Evolutionary conservation across 2,888 invertebrate genomes (phyloP).

Genomic region (Standfussiana lucernea): DNA sequence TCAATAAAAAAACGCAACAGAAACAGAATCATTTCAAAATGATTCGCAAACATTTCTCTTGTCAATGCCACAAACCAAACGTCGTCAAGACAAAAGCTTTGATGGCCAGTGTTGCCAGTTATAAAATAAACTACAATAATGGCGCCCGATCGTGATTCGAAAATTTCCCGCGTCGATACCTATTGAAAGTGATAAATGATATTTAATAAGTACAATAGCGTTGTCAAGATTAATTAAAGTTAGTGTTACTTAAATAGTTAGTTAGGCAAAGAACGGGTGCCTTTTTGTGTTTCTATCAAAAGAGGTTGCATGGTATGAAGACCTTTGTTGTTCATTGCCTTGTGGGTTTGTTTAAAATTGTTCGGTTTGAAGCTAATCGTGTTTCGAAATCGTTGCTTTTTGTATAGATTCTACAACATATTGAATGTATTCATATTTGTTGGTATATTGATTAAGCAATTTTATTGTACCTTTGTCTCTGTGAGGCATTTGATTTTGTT

Average conservation of each 20-base stretch:
- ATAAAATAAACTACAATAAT: constrained; percentile 73
- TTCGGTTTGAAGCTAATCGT: constrained; percentile 59
- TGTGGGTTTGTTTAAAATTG: constrained; percentile 68
- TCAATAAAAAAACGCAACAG: constrained; percentile 39
- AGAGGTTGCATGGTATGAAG: constrained; percentile 62
- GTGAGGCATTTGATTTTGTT: neutral
- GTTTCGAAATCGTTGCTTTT: constrained; percentile 57
- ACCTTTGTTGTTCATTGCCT: constrained; percentile 63
- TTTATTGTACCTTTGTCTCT: constrained; percentile 11
- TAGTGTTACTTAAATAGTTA: constrained; percentile 88
- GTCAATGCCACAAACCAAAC: constrained; percentile 73
- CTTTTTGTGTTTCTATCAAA: constrained; percentile 75
- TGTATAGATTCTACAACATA: constrained; percentile 35
- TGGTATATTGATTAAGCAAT: constrained; percentile 38
- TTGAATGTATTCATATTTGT: constrained; percentile 17
- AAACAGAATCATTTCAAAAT: constrained; percentile 61
- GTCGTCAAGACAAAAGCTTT: constrained; percentile 72
- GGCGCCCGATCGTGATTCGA: constrained; percentile 76
- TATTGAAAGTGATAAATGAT: constrained; percentile 88
- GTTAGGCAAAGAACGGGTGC: constrained; percentile 84
- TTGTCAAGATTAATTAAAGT: constrained; percentile 90
- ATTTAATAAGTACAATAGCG: constrained; percentile 81
- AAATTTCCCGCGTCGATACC: constrained; percentile 80
- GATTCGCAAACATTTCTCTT: constrained; percentile 69
- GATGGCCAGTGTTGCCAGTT: constrained; percentile 77